Base-by-base conservation (phyloP, 2,888 invertebrate genomes). In the Carabus problematicus region DNA sequence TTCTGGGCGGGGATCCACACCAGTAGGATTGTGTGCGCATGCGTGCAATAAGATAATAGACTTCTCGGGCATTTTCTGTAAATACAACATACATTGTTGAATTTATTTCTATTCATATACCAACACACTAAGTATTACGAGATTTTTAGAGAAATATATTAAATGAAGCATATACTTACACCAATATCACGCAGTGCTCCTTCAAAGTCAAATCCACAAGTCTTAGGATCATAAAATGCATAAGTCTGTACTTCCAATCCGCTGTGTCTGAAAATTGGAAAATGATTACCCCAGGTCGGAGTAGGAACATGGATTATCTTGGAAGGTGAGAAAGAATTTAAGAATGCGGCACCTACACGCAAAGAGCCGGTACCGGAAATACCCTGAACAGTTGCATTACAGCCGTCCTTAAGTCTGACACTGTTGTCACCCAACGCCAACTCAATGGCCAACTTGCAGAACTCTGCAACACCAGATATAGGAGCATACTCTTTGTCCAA, bases 231-330 rank as follows among this genome's bases (percentile, higher is more conserved):
- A 80, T 95, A 99, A 83, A 98, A 99, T 72, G 92, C 89, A 84
- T 99, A 99, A 67, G 89, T 87, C 80, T 97, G 94, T 58, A 96
- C 91, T 11, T 90, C 86, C 66, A 99, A 81, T 2, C 93, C 93
- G 61, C 94, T 85, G 77, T 92, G 91, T 84, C 93, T 96, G 83
- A 98, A 97, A 77, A 99, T 89, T 64, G 97, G 97, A 0, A 89
- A 91, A 81, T 99, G 99, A 82, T 99, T 99, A 63, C 98, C 98
- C 99, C 99, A 99, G 0, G 98, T 91, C 3, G 99, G 99, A 1
- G 87, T 84, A 4, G 99, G 98, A 74, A 98, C 77, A 84, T 95
- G 98, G 59, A 95, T 83, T 71, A 90, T 91, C 83, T 96, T 96
- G 42, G 91, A 90, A 7, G 87, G 87, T 82, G 92, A 93, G 82